Conservation (phyloP, 2,113 vertebrate genomes). For the Pedetes capensis region DNA sequence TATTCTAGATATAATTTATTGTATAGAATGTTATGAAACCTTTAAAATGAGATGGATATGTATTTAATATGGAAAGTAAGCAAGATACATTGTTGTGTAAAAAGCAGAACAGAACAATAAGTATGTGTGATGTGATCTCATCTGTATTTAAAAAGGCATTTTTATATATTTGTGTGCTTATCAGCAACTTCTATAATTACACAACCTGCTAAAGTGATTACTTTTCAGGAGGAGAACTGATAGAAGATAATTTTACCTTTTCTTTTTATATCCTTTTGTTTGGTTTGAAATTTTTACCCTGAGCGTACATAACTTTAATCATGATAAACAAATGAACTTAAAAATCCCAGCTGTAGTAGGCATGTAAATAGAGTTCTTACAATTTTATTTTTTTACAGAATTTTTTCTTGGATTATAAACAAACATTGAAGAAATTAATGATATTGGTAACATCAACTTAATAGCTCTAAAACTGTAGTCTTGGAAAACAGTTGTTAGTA, state of each 20-base stretch:
- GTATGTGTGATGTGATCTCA: neutral
- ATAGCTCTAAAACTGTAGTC: slow-evolving; percentile 51
- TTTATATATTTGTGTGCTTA: neutral
- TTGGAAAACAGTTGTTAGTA: slow-evolving; percentile 52
- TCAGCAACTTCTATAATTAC: neutral
- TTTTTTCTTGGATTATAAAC: slow-evolving; percentile 43
- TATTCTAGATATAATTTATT: slow-evolving; percentile 39
- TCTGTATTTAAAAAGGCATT: neutral
- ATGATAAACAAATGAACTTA: slow-evolving; percentile 38
- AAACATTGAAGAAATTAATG: slow-evolving; percentile 74
- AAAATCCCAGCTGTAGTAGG: slow-evolving; percentile 70
- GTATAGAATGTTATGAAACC: slow-evolving; percentile 11
- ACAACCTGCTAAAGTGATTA: neutral
- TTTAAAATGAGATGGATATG: slow-evolving; percentile 47
- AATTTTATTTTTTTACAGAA: slow-evolving; percentile 60
- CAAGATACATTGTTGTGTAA: neutral
- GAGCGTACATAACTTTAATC: neutral
- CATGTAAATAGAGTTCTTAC: slow-evolving; percentile 65
- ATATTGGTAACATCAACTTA: slow-evolving; percentile 36
- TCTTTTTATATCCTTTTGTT: slow-evolving; percentile 3
- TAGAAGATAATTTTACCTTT: slow-evolving; percentile 11
- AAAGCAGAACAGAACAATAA: neutral
- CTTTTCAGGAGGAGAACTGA: neutral
- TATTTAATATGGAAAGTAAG: slow-evolving; percentile 5
- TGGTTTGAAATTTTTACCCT: slow-evolving; percentile 10